Percentiles rank a stretch among this genome's conserved stretches.
Evolutionary conservation across 2,797 vertebrate species (phyloP).

Genomic region (Xenentodon cancila): DNA sequence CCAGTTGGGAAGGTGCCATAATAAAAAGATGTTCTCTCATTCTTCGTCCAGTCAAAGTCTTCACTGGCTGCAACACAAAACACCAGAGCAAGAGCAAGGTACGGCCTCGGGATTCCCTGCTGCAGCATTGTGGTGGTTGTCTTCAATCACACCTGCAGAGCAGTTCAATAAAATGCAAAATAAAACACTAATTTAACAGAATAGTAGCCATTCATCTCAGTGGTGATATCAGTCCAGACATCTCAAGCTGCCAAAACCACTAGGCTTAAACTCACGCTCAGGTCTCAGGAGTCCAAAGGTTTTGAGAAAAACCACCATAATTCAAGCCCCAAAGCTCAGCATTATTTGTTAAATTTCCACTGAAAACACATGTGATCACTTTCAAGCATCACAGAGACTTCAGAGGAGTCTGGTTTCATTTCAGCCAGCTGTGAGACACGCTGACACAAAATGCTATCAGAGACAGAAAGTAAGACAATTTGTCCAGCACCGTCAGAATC

Average conservation of each 20-base stretch:
- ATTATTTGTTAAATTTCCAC: constrained; percentile 32
- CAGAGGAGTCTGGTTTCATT: constrained; percentile 54
- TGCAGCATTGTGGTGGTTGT: constrained; percentile 60
- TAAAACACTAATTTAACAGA: background rate
- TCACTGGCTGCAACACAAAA: constrained; percentile 61
- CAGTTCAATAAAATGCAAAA: background rate
- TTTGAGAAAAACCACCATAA: no score
- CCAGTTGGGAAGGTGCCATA: constrained; percentile 90
- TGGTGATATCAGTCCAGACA: no score
- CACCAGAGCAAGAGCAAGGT: constrained; percentile 67
- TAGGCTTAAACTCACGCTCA: no score
- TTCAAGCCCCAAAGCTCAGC: constrained; percentile 27
- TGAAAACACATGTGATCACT: constrained; percentile 20
- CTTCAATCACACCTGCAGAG: constrained; percentile 49
- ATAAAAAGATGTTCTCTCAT: constrained; percentile 86
- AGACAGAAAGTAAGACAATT: constrained; percentile 73
- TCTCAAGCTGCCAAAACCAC: no score
- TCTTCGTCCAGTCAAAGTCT: constrained; percentile 86
- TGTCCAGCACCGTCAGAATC: constrained; percentile 73
- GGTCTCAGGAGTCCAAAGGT: no score
- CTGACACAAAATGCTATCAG: constrained; percentile 74
- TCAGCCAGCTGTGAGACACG: constrained; percentile 72
- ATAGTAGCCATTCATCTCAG: no score
- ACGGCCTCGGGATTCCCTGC: constrained; percentile 40
- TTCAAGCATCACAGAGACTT: constrained; percentile 21